Evolutionary conservation across 2,797 vertebrate species (phyloP), one percentile per base, ranked within the genome.

Genomic region (Hippopotamyrus pictus): DNA sequence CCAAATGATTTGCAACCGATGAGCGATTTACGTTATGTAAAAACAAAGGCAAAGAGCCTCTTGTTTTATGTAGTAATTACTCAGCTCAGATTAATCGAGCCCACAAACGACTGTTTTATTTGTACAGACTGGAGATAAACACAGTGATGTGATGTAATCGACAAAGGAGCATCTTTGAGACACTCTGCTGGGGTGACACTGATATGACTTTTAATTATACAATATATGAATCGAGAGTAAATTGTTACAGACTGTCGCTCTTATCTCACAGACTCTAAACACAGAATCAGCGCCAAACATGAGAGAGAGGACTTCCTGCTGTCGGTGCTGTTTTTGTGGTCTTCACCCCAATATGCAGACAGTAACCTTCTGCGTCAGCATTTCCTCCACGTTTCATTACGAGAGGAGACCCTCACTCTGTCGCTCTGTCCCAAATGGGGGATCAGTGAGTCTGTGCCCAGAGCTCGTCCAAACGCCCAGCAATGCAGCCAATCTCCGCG

Each of bases 141-240:
- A n/a, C 41, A 46, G 37, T 46, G 73, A 79, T 79, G 19, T 79
- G 33, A 79, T 79, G 73, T 46, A 79, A 79, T 79, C 65, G 29
- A 73, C 65, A 73, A 73, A 73, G 73, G 33, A 79, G 37, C 73
- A 79, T 79, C 73, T 41, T 79, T 79, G 33, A 79, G 73, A 79
- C 37, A 79, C 73, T 41, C 33, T 79, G 73, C 19, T 46, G 73
- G 73, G 73, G 73, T 7, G 19, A 17, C 19, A n/a, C 73, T 79
- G 73, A 79, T 79, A 79, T 79, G 73, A 79, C 73, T 79, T 79
- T 79, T 79, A 79, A 79, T 79, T 79, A 79, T n/a, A n/a, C 73
- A 9, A 46, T 46, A 46, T 46, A 79, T 79, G 5, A 79, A 46
- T 79, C 3, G 19, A 3, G 73, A 79, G 41, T 79, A 79, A n/a